Conservation (phyloP, 92 coral and sea anemone species). For the Heteractis magnifica region DNA sequence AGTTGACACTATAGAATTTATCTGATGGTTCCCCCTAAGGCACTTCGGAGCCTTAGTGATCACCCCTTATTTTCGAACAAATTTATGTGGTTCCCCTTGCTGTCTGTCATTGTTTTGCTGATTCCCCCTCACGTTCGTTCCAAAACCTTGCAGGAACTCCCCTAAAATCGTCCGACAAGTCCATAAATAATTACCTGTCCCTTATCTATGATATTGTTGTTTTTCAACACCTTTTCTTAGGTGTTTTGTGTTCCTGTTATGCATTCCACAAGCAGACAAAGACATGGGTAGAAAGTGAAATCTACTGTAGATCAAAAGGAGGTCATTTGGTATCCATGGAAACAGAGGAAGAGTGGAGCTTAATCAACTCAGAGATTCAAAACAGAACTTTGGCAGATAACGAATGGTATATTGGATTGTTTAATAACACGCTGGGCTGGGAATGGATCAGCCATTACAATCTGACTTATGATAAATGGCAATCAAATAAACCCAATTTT, state of each 20-base stretch:
- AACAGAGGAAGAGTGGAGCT: slow-evolving; percentile 18
- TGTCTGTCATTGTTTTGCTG: too few relatives aligned
- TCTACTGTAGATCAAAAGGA: not conserved
- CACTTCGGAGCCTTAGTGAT: too few relatives aligned
- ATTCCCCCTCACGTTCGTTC: too few relatives aligned
- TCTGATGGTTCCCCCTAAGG: too few relatives aligned
- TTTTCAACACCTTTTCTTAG: not conserved
- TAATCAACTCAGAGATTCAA: slow-evolving; percentile 16
- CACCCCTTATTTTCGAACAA: too few relatives aligned
- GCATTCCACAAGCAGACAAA: not conserved
- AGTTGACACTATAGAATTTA: too few relatives aligned
- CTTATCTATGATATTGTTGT: too few relatives aligned
- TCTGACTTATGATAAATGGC: slow-evolving; percentile 4
- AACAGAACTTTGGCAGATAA: not conserved
- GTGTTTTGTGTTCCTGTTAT: slow-evolving; percentile 5
- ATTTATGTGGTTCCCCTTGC: too few relatives aligned
- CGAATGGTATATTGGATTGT: slow-evolving; percentile 12
- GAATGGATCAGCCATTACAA: not conserved
- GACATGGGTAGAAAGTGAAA: slow-evolving; percentile 4
- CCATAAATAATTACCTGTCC: too few relatives aligned
- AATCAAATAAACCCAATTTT: not conserved
- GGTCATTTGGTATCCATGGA: slow-evolving; percentile 17
- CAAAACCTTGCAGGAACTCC: too few relatives aligned
- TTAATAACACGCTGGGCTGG: not conserved
- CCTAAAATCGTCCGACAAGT: too few relatives aligned